Conservation (phyloP, 2,797 vertebrate genomes). For the Danio jaintianensis region DNA sequence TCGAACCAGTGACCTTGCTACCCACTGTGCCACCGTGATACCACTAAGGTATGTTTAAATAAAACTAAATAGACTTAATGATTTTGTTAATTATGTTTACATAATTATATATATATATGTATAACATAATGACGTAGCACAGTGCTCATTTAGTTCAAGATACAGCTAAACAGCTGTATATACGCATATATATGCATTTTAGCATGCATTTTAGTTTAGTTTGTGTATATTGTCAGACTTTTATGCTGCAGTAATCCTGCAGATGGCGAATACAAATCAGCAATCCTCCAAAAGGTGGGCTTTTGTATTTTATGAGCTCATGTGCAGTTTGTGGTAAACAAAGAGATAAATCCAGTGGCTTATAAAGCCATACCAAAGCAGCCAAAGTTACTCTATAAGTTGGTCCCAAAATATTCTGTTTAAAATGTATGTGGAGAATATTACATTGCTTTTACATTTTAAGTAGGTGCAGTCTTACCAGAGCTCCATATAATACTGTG, state of each 20-base stretch:
- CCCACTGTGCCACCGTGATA: too few species aligned
- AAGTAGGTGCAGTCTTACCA: not conserved
- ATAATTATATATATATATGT: too few species aligned
- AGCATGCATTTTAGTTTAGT: not conserved
- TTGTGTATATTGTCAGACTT: not conserved
- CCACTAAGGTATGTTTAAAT: too few species aligned
- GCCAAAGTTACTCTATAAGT: not conserved
- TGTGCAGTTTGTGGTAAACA: slow-evolving; percentile 7
- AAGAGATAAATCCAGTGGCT: slow-evolving; percentile 5
- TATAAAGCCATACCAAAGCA: not conserved
- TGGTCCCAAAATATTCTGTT: not conserved
- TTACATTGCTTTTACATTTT: not conserved
- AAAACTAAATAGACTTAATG: too few species aligned
- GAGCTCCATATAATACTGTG: not conserved
- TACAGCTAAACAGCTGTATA: too few species aligned
- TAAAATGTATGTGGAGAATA: not conserved
- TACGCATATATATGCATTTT: too few species aligned
- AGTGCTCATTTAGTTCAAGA: too few species aligned
- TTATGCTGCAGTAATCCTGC: not conserved
- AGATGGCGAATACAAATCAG: not conserved
- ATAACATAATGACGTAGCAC: too few species aligned
- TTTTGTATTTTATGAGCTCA: too few species aligned
- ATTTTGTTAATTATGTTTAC: too few species aligned
- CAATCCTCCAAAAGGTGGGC: not conserved
- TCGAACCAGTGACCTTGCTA: too few species aligned